These are phyloP conservation scores for Takifugu ocellatus DNA, from an alignment of 2,797 vertebrate species.

Conservation along the genomic window DNA sequence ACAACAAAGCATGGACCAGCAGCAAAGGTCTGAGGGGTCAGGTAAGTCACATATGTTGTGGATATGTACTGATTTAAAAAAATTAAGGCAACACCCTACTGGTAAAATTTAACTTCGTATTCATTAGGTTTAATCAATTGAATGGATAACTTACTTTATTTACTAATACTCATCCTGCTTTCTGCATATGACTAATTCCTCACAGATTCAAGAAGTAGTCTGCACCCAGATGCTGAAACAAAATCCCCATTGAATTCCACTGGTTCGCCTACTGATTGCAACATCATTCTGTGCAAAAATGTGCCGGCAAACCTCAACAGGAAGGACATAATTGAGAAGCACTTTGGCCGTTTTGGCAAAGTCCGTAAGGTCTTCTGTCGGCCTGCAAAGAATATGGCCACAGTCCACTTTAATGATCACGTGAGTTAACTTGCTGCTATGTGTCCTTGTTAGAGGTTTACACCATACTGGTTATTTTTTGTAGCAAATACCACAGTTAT, in stretches of 20 bases:
- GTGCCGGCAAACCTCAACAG: slow-evolving; percentile 81
- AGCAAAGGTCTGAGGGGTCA: slow-evolving; percentile 62
- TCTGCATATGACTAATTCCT: no score
- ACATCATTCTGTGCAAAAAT: slow-evolving; percentile 80
- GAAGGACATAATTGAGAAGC: slow-evolving; percentile 76
- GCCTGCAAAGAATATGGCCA: slow-evolving; percentile 76
- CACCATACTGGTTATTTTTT: neutral
- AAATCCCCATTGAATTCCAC: slow-evolving; percentile 44
- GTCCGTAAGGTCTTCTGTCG: slow-evolving; percentile 78
- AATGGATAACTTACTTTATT: no score
- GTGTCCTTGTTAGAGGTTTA: neutral
- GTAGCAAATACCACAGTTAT: no score
- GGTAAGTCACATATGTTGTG: slow-evolving; percentile 31
- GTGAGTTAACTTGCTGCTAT: slow-evolving; percentile 72
- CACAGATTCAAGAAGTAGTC: slow-evolving; percentile 21
- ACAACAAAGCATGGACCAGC: slow-evolving; percentile 44
- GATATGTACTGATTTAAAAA: no score
- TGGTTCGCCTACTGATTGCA: slow-evolving; percentile 71
- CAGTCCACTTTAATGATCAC: slow-evolving; percentile 85
- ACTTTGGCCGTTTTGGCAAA: slow-evolving; percentile 84
- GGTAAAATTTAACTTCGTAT: no score
- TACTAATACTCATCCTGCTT: no score
- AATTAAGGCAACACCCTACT: no score
- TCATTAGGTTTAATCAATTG: no score
- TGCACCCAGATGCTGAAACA: slow-evolving; percentile 20